Evolutionary conservation across 2,113 vertebrate species (phyloP), one percentile per base, ranked within the genome.

Genomic region (rabbit (Oryctolagus cuniculus)): DNA sequence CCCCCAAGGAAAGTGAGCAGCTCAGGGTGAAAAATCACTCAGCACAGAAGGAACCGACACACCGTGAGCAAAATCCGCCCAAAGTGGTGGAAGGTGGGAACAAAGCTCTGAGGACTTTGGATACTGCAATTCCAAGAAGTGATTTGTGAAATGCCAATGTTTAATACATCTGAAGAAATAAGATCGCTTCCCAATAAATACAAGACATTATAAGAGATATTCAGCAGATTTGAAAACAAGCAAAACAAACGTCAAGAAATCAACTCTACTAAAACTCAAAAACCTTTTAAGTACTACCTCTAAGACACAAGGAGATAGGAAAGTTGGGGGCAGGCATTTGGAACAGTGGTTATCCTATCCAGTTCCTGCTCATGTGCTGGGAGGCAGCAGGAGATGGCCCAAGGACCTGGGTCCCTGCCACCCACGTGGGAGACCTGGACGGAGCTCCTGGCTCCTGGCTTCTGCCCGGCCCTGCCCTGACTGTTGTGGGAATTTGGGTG

Each of bases 121-220:
- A 89, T 44, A 88, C 92, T 27, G 21, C 17, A 88, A 94, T 36
- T 75, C 87, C n/a, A 79, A 75, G 88, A 95, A 75, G 10, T 29
- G 6, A 82, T 53, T 24, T 5, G 79, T 15, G 12, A 86, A 78
- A 82, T n/a, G 36, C n/a, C 5, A 66, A 21, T 8, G 24, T 38
- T 69, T 79, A 94, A 64, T 44, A 86, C 36, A 53, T 24, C 58
- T 86, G 69, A 72, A 80, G 25, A 93, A 89, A 38, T 70, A 84
- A 91, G 74, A 64, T 34, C 58, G 34, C 58, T 87, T 95, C 11
- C 93, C 88, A 96, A 79, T 80, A 87, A 3, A 61, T 29, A 24
- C 6, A 72, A 82, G 85, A 27, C 49, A 73, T 69, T 67, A 64
- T 72, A 74, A 95, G 84, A 6, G 74, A 64, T 75, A 92, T 4